A percentile compares a stretch with the other conserved stretches of the same genome.
These are phyloP conservation scores for Trigoniulus corallinus DNA, from an alignment of 1,140 invertebrate species.

Conservation along the genomic window DNA sequence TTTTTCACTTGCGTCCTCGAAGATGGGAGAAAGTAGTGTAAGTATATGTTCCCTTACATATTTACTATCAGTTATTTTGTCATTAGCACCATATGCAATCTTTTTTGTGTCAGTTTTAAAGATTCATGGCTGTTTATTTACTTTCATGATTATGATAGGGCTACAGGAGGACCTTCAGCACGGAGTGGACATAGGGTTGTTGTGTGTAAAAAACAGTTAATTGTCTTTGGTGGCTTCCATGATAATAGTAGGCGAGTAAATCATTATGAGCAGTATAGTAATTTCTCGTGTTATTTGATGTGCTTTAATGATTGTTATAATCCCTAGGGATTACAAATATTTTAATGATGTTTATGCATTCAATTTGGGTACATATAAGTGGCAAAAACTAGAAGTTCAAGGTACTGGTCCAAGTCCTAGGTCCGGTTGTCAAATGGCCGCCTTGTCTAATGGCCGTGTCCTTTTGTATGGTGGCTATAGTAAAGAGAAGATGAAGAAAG, in stretches of 20 bases:
- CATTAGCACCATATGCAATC: too few relatives aligned
- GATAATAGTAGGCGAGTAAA: constrained; percentile 44
- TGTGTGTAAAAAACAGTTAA: constrained; percentile 52
- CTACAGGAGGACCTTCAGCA: constrained; percentile 55
- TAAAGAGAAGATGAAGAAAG: constrained; percentile 56
- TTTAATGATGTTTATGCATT: constrained; percentile 77
- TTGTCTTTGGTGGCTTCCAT: constrained; percentile 82
- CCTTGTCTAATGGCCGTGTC: constrained; percentile 41
- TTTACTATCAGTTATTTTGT: constrained; percentile 6
- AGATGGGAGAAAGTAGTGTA: constrained; percentile 75
- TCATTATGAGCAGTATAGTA: too few relatives aligned
- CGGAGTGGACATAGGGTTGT: constrained; percentile 83
- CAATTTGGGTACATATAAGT: constrained; percentile 58
- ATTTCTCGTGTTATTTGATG: too few relatives aligned
- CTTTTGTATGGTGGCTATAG: constrained; percentile 77
- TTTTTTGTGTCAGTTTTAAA: too few relatives aligned
- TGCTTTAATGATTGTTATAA: neutral
- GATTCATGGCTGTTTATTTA: too few relatives aligned
- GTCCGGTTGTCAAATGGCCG: constrained; percentile 52
- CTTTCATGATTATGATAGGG: constrained; percentile 30
- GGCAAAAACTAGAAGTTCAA: constrained; percentile 51
- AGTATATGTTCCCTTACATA: constrained; percentile 11
- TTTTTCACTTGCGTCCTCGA: constrained; percentile 55
- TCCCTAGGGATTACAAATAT: constrained; percentile 63
- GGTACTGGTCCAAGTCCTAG: constrained; percentile 49